Conservation (phyloP, 2,797 vertebrate species). For the Adelosebastes latens region DNA sequence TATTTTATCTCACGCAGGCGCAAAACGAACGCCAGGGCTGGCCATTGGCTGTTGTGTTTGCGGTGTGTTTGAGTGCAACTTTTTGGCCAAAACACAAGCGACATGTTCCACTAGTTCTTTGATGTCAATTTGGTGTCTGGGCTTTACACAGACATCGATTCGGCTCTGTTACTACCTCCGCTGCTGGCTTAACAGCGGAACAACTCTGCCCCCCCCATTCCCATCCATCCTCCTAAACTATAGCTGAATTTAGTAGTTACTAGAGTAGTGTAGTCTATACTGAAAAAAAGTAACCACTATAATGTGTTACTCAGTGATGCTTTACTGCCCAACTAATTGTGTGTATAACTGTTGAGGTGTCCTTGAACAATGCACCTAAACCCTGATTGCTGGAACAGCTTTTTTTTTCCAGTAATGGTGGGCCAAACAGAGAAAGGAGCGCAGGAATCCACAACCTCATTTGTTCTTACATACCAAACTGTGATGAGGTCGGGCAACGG, state of each 20-base stretch:
- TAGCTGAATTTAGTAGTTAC: background rate
- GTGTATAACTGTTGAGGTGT: background rate
- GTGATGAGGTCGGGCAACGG: conserved; percentile 38
- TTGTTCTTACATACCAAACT: conserved; percentile 53
- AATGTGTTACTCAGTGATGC: background rate
- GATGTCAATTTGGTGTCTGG: too few species aligned
- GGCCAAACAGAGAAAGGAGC: conserved; percentile 2
- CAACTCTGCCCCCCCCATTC: background rate
- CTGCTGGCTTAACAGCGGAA: background rate
- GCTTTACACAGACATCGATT: background rate
- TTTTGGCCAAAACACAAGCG: too few species aligned
- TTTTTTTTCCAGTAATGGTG: background rate
- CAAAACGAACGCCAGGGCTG: too few species aligned
- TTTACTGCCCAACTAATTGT: background rate
- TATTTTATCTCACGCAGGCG: too few species aligned
- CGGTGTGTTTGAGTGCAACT: too few species aligned
- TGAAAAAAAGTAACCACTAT: background rate
- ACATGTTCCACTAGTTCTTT: too few species aligned
- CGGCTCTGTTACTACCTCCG: background rate
- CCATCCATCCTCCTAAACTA: background rate
- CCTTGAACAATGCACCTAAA: background rate
- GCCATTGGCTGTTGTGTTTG: too few species aligned
- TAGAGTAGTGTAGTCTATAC: background rate
- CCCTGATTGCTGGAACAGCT: background rate
- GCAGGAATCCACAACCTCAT: conserved; percentile 37